Base-by-base conservation (phyloP, 2,888 invertebrate species). In the Melanchra persicariae region DNA sequence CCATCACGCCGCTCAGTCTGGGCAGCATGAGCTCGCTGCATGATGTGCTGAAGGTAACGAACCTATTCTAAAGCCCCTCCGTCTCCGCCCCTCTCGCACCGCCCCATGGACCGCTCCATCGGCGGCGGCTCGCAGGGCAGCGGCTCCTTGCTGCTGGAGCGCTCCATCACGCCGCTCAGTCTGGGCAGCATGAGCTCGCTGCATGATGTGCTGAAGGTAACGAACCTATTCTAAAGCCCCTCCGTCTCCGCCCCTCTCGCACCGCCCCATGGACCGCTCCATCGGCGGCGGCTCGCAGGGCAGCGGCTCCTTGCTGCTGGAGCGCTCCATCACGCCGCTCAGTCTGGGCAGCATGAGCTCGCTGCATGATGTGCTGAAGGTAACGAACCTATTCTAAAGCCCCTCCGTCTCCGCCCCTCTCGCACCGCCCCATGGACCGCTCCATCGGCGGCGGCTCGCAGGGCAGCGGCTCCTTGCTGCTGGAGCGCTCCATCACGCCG, bases 21-120 rank as follows among this genome's bases (percentile, higher is more conserved):
- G 98, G 98, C 90, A 98, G 97, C 90, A 97, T 98, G 96, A 97
- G 97, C 90, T 98, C 98, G 19, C 94, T 98, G 80, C 98, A 98
- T 87, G 98, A 98, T 85, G 97, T 97, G 84, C 96, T 97, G 69
- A 98, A 98, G 94, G 95, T 30, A 30, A 30, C 30, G 3, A 5
- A 30, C 30, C 30, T 30, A 30, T 5, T 3, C n/a, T n/a, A n/a
- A 30, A 5, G 30, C 30, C 3, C 30, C 30, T 5, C 30, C 92
- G 2, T 93, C 92, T 17, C 94, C 94, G 40, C 92, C 92, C 4
- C 84, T 88, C 55, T 87, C 90, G 2, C 90, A 92, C 68, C 85
- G 95, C 2, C 91, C 93, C 61, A 95, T 94, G 94, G 95, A 96
- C 81, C 92, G 95, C 84, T 96, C 96, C 0, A 91, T 95, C 65